Evolutionary conservation across 2,797 vertebrate species (phyloP).

Genomic region (Sebastes nivosus): DNA sequence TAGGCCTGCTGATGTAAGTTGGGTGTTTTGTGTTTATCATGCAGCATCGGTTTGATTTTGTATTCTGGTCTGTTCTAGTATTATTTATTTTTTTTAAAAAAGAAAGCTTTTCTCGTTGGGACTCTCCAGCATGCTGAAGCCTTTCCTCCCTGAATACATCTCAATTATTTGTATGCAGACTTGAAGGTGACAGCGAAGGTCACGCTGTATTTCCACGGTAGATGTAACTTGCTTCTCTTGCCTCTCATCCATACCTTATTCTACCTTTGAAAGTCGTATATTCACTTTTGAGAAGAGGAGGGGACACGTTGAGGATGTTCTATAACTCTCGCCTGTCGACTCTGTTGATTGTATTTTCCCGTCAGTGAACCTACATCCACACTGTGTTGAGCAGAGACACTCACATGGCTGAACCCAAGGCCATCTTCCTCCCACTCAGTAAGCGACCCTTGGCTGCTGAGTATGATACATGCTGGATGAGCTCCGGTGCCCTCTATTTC

Average conservation of each 20-base stretch:
- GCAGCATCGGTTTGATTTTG: too few relatives aligned
- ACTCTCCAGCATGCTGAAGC: neutral
- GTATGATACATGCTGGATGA: constrained; percentile 29
- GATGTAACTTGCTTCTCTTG: neutral
- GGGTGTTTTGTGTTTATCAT: too few relatives aligned
- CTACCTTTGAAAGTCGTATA: neutral
- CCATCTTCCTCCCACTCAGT: neutral
- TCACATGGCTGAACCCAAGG: neutral
- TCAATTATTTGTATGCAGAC: neutral
- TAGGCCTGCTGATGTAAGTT: too few relatives aligned
- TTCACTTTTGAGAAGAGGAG: neutral
- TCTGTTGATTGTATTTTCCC: constrained; percentile 8
- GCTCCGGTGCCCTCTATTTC: constrained; percentile 43
- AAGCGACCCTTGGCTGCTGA: constrained; percentile 6
- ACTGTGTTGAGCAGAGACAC: neutral
- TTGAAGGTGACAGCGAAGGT: constrained; percentile 11
- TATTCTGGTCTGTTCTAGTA: too few relatives aligned
- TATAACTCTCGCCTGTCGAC: neutral
- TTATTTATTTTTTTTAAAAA: too few relatives aligned
- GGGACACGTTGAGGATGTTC: neutral
- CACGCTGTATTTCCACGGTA: neutral
- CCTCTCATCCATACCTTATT: neutral
- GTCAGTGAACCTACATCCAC: neutral
- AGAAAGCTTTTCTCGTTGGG: neutral
- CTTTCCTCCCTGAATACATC: neutral